Base-by-base conservation (phyloP, 2,888 invertebrate species). In the Scaptomyza caliginosa region DNA sequence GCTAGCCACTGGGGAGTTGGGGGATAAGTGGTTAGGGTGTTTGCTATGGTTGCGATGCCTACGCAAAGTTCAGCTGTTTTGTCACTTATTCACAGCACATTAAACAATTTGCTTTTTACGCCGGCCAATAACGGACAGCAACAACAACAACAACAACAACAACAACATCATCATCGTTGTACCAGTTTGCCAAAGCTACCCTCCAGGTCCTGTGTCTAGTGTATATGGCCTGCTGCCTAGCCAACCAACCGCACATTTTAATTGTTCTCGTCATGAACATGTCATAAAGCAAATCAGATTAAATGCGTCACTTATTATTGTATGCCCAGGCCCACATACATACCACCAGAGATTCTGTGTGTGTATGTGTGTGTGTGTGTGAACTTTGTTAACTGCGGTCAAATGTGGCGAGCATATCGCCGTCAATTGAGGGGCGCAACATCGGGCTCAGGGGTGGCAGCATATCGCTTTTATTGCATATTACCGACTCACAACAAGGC, bases 201-300 rank as follows among this genome's bases (percentile, higher is more conserved):
- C 63, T 34, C 46, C 16, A 32, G 50, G 50, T 42, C 46, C 49
- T 34, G 16, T 16, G 57, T 58, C 74, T 72, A 49, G 58, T 30
- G 3, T 16, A 16, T 34, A 43, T 72, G 48, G 69, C 70, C 75
- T 56, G 56, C 64, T 82, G 85, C 86, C 79, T 67, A 83, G 82
- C 82, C 77, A 82, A 79, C 79, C 87, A 82, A 85, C 79, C 87
- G 87, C 86, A 87, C 86, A 83, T 88, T 84, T 86, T 88, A 86
- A 89, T 89, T 89, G 87, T 85, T 81, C 81, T 84, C 85, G 87
- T 88, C 88, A 89, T 88, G 88, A 88, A 87, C 89, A 89, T 87
- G 86, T 84, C 88, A 86, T 87, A 87, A 88, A 87, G 88, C 86
- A 87, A 88, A 87, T 88, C 88, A 84, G 86, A 86, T 86, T 87